phyloP scores from a whole-genome alignment of 1,140 invertebrate genomes.

The Amyelois transitella region DNA sequence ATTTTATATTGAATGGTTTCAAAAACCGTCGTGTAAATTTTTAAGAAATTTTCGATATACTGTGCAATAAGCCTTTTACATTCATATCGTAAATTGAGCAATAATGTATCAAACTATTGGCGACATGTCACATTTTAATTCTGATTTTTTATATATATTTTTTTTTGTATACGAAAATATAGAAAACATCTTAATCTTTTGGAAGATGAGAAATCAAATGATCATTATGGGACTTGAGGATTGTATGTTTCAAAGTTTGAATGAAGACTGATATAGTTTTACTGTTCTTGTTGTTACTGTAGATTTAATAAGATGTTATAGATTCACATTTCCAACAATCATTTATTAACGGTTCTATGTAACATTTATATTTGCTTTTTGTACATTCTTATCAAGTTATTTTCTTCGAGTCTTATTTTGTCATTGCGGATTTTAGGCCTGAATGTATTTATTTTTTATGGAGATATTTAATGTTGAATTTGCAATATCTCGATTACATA shows the following conservation, averaged over 20 bases:
- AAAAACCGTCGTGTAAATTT: not conserved
- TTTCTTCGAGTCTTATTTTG: not conserved
- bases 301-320: conserved; percentile 21
- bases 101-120: not conserved
- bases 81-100: not conserved
- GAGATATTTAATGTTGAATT: not conserved
- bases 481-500: not conserved
- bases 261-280: conserved; percentile 49
- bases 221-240: not conserved
- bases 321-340: conserved; percentile 10
- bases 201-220: not conserved
- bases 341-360: conserved; percentile 12
- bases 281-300: conserved; percentile 37
- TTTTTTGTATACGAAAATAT: not conserved
- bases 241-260: conserved; percentile 21
- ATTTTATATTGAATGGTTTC: not conserved
- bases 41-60: not conserved
- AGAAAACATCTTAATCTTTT: not conserved
- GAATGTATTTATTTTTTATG: not conserved
- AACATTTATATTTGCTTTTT: conserved; percentile 23
- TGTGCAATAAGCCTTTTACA: not conserved
- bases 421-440: not conserved
- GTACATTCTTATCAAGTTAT: conserved; percentile 15
- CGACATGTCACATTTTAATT: not conserved
- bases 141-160: not conserved